These are phyloP conservation scores for Limanda limanda DNA, from an alignment of 2,113 vertebrate genomes.

Conservation along the genomic window DNA sequence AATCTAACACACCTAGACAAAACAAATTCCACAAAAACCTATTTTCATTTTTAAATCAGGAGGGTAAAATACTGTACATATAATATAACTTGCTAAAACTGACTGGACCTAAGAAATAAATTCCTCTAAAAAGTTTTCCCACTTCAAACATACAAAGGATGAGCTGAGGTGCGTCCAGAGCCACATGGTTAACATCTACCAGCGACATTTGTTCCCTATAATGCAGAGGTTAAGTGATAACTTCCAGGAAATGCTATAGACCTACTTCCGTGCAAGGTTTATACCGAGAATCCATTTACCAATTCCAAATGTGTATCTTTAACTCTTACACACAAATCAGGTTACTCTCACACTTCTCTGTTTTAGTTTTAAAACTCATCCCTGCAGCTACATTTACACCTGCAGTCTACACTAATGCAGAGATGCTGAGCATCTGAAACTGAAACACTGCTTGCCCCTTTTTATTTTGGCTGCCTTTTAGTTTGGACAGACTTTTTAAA, in stretches of 20 bases:
- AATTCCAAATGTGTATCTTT: background rate
- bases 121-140: background rate
- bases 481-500: no score
- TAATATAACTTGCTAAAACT: background rate
- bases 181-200: slow-evolving; percentile 35
- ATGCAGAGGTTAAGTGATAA: slow-evolving; percentile 17
- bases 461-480: no score
- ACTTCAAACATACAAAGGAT: background rate
- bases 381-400: no score
- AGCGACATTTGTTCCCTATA: background rate
- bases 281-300: no score
- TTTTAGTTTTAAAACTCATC: no score
- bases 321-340: background rate
- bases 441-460: no score
- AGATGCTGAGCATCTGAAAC: no score
- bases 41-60: background rate
- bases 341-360: no score
- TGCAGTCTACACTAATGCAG: no score
- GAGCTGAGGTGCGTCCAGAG: slow-evolving; percentile 16
- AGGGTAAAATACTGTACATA: background rate
- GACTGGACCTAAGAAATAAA: background rate
- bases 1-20: background rate
- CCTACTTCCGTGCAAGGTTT: no score
- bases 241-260: no score
- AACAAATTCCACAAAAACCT: background rate